Evolutionary conservation across 2,797 vertebrate species (phyloP).

Genomic region (Enteromius argenteus): DNA sequence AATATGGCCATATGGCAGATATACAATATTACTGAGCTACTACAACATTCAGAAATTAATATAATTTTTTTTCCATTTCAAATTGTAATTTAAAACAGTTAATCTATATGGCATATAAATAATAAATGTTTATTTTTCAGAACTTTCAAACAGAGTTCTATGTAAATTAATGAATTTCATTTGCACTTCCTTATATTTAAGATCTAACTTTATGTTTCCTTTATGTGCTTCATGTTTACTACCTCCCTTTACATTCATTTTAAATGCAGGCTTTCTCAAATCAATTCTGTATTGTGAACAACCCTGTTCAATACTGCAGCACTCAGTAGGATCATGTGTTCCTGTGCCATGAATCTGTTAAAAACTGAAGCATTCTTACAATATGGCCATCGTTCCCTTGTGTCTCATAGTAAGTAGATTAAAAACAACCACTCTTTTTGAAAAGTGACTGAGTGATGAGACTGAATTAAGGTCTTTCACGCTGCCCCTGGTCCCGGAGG

Average conservation of each 20-base stretch:
- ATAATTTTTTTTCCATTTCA: not conserved
- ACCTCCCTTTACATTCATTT: not conserved
- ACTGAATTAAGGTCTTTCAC: slow-evolving; percentile 16
- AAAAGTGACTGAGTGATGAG: slow-evolving; percentile 11
- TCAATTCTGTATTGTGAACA: not conserved
- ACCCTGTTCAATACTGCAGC: not conserved
- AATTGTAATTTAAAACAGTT: not conserved
- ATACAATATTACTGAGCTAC: not conserved
- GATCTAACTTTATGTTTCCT: too few relatives aligned
- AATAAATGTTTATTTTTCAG: not conserved
- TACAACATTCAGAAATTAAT: not conserved
- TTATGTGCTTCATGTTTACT: not conserved
- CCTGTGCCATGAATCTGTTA: not conserved
- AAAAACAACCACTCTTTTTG: slow-evolving; percentile 4
- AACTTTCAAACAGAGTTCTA: not conserved
- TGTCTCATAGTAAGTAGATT: slow-evolving; percentile 4
- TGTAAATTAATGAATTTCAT: not conserved
- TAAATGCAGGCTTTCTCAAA: not conserved
- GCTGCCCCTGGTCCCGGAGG: slow-evolving; percentile 17
- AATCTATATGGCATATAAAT: not conserved
- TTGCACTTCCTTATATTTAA: not conserved
- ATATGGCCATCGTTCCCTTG: not conserved
- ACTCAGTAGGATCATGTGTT: not conserved
- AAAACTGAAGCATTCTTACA: not conserved
- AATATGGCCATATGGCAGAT: not conserved